Evolutionary conservation across 2,888 invertebrate genomes (phyloP), one percentile per base, ranked within the genome.

Genomic region (Epirrhoe alternata): DNA sequence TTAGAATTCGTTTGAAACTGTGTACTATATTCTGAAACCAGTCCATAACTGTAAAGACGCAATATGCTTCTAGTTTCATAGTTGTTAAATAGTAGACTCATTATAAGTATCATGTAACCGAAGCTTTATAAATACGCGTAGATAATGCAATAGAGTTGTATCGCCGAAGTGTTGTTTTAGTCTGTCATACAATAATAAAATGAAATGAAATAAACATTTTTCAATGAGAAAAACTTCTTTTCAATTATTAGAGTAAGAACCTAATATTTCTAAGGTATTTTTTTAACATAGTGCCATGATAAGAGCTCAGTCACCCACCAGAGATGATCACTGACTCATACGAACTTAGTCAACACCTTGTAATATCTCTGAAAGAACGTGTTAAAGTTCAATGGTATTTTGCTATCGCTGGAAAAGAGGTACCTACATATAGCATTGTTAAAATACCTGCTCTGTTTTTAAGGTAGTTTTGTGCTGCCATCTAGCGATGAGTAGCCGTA

Each of bases 91-190:
- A 61, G 24, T 64, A 68, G 38, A 61, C 47, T 64, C 53, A 68
- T 55, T 76, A 70, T 75, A 69, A 68, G 66, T 73, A 73, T 65
- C 64, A 69, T 73, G 73, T 80, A 73, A 75, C 71, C 71, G 68
- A 68, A 79, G 86, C 86, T 87, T 86, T 88, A 86, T 88, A 88
- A 85, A 88, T 89, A 87, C 73, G 86, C 85, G 69, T 83, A 81
- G 77, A 73, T 80, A 78, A 77, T 76, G 80, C 80, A 82, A 78
- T 86, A 83, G 83, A 83, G 79, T 84, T 86, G 82, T 86, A 86
- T 83, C 81, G 85, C 88, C 81, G 61, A 68, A 76, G 81, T 86
- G 85, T 89, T 89, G 88, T 86, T 88, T 87, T 87, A 86, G 84
- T 87, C 82, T 85, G 84, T 86, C 86, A 86, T 86, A 65, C 60